These are phyloP conservation scores for Argopecten irradians DNA, from an alignment of 1,140 invertebrate genomes.

Conservation along the genomic window DNA sequence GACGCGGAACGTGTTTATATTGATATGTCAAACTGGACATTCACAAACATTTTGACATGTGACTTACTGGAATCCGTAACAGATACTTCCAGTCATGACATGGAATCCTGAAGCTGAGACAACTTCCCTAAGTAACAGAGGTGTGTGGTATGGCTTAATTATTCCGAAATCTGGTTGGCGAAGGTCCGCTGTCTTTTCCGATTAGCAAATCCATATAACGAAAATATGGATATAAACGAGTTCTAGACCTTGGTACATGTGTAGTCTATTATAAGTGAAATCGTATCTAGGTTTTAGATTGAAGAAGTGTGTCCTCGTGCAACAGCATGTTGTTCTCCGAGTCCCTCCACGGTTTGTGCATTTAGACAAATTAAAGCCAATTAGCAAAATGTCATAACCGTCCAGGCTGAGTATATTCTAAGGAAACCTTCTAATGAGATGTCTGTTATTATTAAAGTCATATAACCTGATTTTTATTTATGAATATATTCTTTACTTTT, in stretches of 20 bases:
- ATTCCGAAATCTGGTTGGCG: background rate
- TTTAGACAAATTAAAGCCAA: background rate
- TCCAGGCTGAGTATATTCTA: background rate
- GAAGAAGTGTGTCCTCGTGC: background rate
- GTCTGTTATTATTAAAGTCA: background rate
- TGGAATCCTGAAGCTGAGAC: background rate
- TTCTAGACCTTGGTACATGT: background rate
- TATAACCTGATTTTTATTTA: too few relatives aligned
- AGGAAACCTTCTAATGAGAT: background rate
- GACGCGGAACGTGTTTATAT: background rate
- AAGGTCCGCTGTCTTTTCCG: background rate
- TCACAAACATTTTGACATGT: background rate
- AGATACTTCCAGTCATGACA: background rate
- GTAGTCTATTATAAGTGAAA: background rate
- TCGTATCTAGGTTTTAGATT: background rate
- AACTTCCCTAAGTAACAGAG: background rate
- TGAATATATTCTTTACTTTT: too few relatives aligned
- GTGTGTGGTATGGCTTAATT: background rate
- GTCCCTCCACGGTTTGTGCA: background rate
- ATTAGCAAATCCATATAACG: background rate
- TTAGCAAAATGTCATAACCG: constrained; percentile 8
- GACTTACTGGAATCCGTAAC: background rate
- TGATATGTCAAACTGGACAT: background rate
- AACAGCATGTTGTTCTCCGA: background rate
- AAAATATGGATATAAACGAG: background rate